Evolutionary conservation across 2,888 invertebrate genomes (phyloP).

Genomic region (Cephus runcator): DNA sequence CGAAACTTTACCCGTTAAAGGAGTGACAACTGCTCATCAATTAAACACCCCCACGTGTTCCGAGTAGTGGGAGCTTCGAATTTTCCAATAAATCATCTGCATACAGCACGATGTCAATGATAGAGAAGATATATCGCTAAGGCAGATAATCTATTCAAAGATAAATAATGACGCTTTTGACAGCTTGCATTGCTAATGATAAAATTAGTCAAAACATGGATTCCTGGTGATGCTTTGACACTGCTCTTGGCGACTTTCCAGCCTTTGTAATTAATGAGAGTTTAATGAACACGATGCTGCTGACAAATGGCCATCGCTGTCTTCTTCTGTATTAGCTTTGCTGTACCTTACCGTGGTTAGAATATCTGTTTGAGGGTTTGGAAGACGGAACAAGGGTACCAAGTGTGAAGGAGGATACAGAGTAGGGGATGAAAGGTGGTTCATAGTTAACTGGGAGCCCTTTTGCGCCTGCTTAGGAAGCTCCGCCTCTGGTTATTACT

Average conservation of each 20-base stretch:
- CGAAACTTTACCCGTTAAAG: background rate
- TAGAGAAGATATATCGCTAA: background rate
- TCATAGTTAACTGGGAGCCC: background rate
- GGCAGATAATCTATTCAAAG: background rate
- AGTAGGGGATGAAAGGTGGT: background rate
- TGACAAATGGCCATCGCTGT: background rate
- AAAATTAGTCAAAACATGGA: background rate
- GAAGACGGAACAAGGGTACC: slow-evolving; percentile 10
- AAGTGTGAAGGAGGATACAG: background rate
- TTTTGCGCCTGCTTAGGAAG: slow-evolving; percentile 14
- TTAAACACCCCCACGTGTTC: background rate
- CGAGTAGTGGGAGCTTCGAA: background rate
- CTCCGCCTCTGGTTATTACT: slow-evolving; percentile 23
- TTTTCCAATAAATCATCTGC: background rate
- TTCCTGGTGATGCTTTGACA: background rate
- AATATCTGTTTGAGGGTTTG: background rate
- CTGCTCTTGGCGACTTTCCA: background rate
- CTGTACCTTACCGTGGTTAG: background rate
- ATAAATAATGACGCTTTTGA: background rate
- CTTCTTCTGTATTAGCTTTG: background rate
- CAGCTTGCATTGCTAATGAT: background rate
- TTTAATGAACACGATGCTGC: background rate
- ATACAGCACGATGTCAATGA: too few relatives aligned
- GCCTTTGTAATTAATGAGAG: background rate
- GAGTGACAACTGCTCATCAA: background rate